Evolutionary conservation across 2,888 invertebrate genomes (phyloP), one percentile per base, ranked within the genome.

Genomic region (Phaonia tiefii): DNA sequence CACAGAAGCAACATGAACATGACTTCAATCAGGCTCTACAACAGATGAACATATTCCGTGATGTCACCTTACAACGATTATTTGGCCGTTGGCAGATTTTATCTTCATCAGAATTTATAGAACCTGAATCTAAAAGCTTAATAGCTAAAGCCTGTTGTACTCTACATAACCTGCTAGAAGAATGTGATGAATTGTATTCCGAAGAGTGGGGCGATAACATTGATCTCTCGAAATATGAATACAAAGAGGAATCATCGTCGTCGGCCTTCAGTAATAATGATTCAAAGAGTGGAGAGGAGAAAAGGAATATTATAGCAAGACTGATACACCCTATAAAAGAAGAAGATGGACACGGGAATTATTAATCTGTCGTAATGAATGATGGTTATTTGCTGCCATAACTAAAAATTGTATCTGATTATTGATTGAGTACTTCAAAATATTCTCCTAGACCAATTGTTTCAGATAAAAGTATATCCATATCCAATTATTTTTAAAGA

Each of bases 1-100:
- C 91, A 0, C n/a, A 46, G 2, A 84, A 85, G 2, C 85, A 87
- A 0, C 86, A 89, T 67, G 88, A 90, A 51, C 84, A 87, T 22
- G 86, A 88, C 58, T 89, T 90, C 20, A 90, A 90, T 74, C 88
- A 88, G 58, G 87, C 88, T 0, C 83, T 89, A 10, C 89, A 89
- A 1, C 87, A 88, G 44, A 85, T 89, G 3, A 86, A 88, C 1
- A 86, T 87, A 7, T 85, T 88, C 7, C 86, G 88, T 37, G 87
- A 90, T n/a, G 84, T 86, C 17, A 87, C 90, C 1, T 84, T 89
- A 37, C 86, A 87, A 46, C 86, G 90, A 0, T 80, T 90, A 0
- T 89, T 90, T 85, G 87, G 89, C 0, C 89, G 90, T 2, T 90
- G 90, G 90, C 84, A 86, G 3, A 89, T 90, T 11, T 86, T 90